A percentile compares a stretch with the other conserved stretches of the same genome.
phyloP scores from a whole-genome alignment of 2,888 invertebrate species.

The Spilarctia lutea region DNA sequence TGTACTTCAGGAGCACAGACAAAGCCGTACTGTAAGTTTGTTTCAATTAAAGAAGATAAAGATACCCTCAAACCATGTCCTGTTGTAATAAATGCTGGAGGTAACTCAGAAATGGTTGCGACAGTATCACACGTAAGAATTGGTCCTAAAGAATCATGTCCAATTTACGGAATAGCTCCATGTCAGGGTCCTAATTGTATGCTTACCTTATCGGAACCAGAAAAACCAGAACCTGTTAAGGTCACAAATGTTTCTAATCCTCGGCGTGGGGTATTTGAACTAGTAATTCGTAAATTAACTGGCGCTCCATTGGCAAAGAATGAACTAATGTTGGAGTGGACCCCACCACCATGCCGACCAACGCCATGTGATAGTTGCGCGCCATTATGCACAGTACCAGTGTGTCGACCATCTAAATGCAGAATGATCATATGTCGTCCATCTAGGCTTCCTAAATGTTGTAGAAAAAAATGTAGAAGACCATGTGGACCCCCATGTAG shows the following conservation, averaged over 20 bases:
- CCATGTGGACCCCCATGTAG: slow-evolving; percentile 9
- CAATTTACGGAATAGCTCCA: slow-evolving; percentile 66
- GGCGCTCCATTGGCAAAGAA: slow-evolving; percentile 79
- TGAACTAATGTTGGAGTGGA: slow-evolving; percentile 82
- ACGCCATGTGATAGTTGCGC: slow-evolving; percentile 58
- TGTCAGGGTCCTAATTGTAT: slow-evolving; percentile 76
- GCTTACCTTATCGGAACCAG: slow-evolving; percentile 58
- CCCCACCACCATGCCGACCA: slow-evolving; percentile 71
- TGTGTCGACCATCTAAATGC: slow-evolving; percentile 66
- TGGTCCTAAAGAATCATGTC: slow-evolving; percentile 70
- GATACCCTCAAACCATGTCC: slow-evolving; percentile 34
- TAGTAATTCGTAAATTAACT: slow-evolving; percentile 74
- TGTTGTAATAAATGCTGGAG: slow-evolving; percentile 33
- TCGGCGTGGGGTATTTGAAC: slow-evolving; percentile 79
- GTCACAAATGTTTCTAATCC: slow-evolving; percentile 72
- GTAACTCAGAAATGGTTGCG: slow-evolving; percentile 63
- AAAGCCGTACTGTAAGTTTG: slow-evolving; percentile 57
- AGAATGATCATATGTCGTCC: slow-evolving; percentile 51
- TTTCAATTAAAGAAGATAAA: slow-evolving; percentile 67
- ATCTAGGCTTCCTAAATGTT: slow-evolving; percentile 5
- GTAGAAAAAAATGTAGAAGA: slow-evolving; percentile 7
- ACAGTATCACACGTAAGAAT: slow-evolving; percentile 77
- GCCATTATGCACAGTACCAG: slow-evolving; percentile 44
- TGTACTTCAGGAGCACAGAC: slow-evolving; percentile 56
- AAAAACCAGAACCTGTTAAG: slow-evolving; percentile 70